phyloP scores from a whole-genome alignment of 2,113 vertebrate species.

The Crotalus horridus region DNA sequence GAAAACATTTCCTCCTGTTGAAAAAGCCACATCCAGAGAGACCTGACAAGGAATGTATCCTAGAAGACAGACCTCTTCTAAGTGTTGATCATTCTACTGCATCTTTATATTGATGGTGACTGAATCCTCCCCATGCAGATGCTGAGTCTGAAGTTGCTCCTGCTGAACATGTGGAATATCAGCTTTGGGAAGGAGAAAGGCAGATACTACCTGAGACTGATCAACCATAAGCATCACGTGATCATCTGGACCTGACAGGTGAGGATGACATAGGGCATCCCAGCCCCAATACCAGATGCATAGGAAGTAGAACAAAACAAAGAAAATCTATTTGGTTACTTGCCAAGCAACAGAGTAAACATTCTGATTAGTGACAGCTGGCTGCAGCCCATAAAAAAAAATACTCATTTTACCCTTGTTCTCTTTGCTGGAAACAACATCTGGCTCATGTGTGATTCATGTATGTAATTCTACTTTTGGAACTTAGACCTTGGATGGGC shows the following conservation, averaged over 20 bases:
- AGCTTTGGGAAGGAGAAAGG: background rate
- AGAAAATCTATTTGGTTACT: background rate
- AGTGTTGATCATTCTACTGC: background rate
- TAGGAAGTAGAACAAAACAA: background rate
- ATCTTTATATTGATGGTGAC: background rate
- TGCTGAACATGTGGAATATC: background rate
- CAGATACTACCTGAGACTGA: background rate
- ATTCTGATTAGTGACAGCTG: background rate
- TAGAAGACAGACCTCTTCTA: background rate
- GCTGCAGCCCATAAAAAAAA: background rate
- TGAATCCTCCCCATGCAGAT: background rate
- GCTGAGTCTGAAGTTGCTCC: background rate
- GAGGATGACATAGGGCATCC: background rate
- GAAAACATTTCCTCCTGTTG: background rate
- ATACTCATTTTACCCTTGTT: background rate
- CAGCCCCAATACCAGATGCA: background rate
- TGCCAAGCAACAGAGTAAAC: background rate
- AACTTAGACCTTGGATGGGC: background rate
- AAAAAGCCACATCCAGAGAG: background rate
- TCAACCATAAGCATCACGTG: background rate
- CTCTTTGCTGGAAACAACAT: background rate
- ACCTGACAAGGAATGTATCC: background rate
- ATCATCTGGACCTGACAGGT: background rate
- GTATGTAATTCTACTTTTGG: background rate
- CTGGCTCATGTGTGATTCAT: background rate